Evolutionary conservation across 2,888 invertebrate species (phyloP), one percentile per base, ranked within the genome.

Genomic region (Trisateles emortualis): DNA sequence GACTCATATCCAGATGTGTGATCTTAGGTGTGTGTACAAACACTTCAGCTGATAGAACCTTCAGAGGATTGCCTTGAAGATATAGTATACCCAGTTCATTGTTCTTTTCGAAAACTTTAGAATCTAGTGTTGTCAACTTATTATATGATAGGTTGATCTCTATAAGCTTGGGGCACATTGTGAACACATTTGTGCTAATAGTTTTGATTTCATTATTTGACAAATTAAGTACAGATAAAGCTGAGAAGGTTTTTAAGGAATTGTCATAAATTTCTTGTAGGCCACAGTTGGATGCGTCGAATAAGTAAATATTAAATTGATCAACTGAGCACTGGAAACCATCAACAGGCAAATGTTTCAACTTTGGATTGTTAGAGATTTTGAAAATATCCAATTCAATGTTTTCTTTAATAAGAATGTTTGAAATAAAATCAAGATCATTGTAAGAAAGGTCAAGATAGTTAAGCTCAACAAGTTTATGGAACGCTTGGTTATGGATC

Each of bases 371-470:
- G 64, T 96, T 94, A 61, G 95, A 96, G 77, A 97, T 93, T 64
- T 95, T 93, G 59, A 97, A 93, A 62, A 95, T 94, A 69, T 96
- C 95, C 39, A 97, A 83, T 73, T 95, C 94, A 10, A 94, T 91
- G 79, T 96, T 96, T 73, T 94, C 94, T 60, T 94, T 94, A 75
- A 97, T 96, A 43, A 96, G 91, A 78, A 95, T 93, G 52, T 94
- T 94, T 0, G 95, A 95, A 26, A 97, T 87, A 58, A 94, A 94
- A 47, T 94, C 94, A 44, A 97, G 83, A 58, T 95, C 93, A 78
- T 97, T 97, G 70, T 95, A 94, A 2, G 96, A 96, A 57, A 97
- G 91, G 81, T 97, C 96, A 59, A 97, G 93, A 74, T 95, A 93
- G 64, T 95, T 94, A 33, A 97, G 91, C 61, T 95, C 94, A 49